These are phyloP conservation scores for Odiellus spinosus DNA, from an alignment of 2,888 invertebrate species.

Conservation along the genomic window DNA sequence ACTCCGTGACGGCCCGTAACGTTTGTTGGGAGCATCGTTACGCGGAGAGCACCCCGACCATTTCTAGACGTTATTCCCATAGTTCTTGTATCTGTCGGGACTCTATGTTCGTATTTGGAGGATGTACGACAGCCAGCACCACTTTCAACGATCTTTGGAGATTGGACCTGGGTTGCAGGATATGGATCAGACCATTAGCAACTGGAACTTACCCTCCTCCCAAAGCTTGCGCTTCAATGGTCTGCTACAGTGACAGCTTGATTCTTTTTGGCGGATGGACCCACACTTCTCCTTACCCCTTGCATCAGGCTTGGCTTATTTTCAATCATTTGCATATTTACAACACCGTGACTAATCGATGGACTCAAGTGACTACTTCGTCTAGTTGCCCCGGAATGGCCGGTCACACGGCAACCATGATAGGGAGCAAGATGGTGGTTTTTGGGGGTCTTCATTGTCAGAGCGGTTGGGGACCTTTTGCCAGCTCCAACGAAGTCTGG, in stretches of 20 bases:
- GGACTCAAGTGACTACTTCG: constrained; percentile 32
- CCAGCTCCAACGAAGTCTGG: constrained; percentile 61
- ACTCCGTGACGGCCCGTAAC: constrained; percentile 11
- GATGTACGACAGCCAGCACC: constrained; percentile 81
- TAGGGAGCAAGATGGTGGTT: constrained; percentile 35
- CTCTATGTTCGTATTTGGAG: constrained; percentile 89
- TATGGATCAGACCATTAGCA: constrained; percentile 48
- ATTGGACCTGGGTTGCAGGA: constrained; percentile 66
- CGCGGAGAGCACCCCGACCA: constrained; percentile 47
- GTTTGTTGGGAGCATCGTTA: constrained; percentile 15
- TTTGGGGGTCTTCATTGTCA: constrained; percentile 35
- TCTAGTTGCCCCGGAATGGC: constrained; percentile 57
- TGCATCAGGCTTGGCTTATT: constrained; percentile 38
- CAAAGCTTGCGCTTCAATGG: constrained; percentile 84
- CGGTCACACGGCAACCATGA: constrained; percentile 79
- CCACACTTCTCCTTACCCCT: constrained; percentile 64
- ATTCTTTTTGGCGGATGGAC: constrained; percentile 92
- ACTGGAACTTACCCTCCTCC: constrained; percentile 71
- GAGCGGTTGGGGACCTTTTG: constrained; percentile 10
- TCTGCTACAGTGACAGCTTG: constrained; percentile 64
- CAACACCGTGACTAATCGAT: constrained; percentile 60
- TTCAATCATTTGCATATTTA: constrained; percentile 86
- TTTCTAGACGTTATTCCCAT: constrained; percentile 81
- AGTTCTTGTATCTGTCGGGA: constrained; percentile 48
- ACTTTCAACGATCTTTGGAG: constrained; percentile 95